A percentile compares a stretch with the other conserved stretches of the same genome.
These are phyloP conservation scores for Drosophila pseudotakahashii DNA, from an alignment of 2,888 invertebrate genomes.

Conservation along the genomic window DNA sequence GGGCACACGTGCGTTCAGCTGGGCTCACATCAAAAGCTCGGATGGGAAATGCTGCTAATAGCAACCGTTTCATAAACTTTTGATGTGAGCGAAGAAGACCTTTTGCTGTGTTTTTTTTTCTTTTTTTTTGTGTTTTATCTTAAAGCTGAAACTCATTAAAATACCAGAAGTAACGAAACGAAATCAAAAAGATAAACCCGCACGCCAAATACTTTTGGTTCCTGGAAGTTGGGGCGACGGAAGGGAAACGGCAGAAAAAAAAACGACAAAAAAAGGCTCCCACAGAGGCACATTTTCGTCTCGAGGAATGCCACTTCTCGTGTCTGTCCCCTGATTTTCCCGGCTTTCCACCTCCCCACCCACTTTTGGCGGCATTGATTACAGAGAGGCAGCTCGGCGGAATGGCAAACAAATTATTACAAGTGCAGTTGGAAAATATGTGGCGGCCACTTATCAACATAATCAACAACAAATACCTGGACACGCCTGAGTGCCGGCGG, in stretches of 20 bases:
- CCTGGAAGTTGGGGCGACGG: conserved; percentile 65
- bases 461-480: conserved; percentile 79
- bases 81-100: conserved; percentile 38
- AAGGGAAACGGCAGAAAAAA: conserved; percentile 1
- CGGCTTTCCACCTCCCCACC: conserved; percentile 54
- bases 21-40: conserved; percentile 55
- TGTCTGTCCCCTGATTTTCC: conserved; percentile 24
- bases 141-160: conserved; percentile 68
- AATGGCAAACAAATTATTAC: conserved; percentile 81
- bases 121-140: conserved; percentile 12
- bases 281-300: conserved; percentile 57
- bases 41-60: conserved; percentile 53
- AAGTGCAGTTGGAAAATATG: conserved; percentile 75
- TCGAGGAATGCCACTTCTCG: conserved; percentile 33
- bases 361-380: conserved; percentile 29
- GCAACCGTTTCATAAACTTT: conserved; percentile 56
- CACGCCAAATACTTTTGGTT: conserved; percentile 59
- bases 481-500: conserved; percentile 71
- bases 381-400: conserved; percentile 51
- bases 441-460: conserved; percentile 77
- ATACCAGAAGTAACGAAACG: conserved; percentile 58
- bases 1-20: conserved; percentile 38
- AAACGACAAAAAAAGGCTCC: conserved; percentile 40
- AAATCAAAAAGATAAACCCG: conserved; percentile 64
- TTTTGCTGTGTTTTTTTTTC: conserved; percentile 20